Conservation (phyloP, 2,888 invertebrate genomes). For the Agrilus cyanescens region DNA sequence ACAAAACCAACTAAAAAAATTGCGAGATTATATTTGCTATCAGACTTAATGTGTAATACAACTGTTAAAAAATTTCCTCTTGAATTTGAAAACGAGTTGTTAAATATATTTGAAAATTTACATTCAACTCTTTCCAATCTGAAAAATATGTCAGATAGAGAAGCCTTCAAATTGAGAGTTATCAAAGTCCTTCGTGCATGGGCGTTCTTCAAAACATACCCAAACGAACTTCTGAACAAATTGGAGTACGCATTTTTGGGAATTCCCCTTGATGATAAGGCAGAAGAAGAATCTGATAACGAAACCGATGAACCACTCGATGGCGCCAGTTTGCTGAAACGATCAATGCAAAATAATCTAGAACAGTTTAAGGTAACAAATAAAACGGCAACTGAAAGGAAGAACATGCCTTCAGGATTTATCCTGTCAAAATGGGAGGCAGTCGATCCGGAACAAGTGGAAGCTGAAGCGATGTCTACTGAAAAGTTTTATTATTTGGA, state of each 20-base stretch:
- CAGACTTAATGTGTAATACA: slow-evolving; percentile 92
- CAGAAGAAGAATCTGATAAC: slow-evolving; percentile 27
- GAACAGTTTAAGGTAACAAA: slow-evolving; percentile 1
- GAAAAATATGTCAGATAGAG: slow-evolving; percentile 70
- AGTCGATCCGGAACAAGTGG: slow-evolving; percentile 71
- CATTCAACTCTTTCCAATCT: slow-evolving; percentile 55
- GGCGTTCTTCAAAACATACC: slow-evolving; percentile 93
- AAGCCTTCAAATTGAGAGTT: slow-evolving; percentile 80
- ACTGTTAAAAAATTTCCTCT: slow-evolving; percentile 59
- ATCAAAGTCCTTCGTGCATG: slow-evolving; percentile 82
- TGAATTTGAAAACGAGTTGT: slow-evolving; percentile 65
- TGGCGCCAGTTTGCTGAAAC: slow-evolving; percentile 28
- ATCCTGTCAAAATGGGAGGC: slow-evolving; percentile 92
- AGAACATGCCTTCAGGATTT: slow-evolving; percentile 47
- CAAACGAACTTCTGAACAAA: slow-evolving; percentile 72
- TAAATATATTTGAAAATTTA: slow-evolving; percentile 62
- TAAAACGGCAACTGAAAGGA: slow-evolving; percentile 7
- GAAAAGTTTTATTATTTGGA: slow-evolving; percentile 67
- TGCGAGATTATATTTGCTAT: slow-evolving; percentile 84
- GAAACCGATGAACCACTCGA: slow-evolving; percentile 31
- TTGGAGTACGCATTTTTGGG: slow-evolving; percentile 82
- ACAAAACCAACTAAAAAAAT: slow-evolving; percentile 70
- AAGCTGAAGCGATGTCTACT: slow-evolving; percentile 70
- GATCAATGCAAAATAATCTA: slow-evolving; percentile 20
- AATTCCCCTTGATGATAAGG: slow-evolving; percentile 25